Evolutionary conservation across 1,140 invertebrate genomes (phyloP).

Genomic region (Drosophila lacertosa): DNA sequence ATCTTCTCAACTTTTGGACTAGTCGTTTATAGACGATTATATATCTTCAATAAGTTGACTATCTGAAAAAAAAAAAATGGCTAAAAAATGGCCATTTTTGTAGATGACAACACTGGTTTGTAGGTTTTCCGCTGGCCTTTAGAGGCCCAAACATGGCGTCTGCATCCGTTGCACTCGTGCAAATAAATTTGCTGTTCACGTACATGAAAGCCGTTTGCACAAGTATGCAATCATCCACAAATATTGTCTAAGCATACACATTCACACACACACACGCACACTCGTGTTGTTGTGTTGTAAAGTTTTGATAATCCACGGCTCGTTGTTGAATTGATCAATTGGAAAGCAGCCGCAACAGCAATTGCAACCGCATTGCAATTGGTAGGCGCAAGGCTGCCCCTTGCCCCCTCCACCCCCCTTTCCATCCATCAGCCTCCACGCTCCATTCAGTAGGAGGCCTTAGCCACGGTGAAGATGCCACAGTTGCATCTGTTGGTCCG

Average conservation of each 20-base stretch:
- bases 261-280: slow-evolving; percentile 6
- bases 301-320: slow-evolving; percentile 49
- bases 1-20: no score
- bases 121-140: no score
- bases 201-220: slow-evolving; percentile 77
- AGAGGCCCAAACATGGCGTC: slow-evolving; percentile 23
- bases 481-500: slow-evolving; percentile 3
- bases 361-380: slow-evolving; percentile 42
- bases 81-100: no score
- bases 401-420: no score
- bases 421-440: no score
- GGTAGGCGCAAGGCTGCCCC: slow-evolving; percentile 25
- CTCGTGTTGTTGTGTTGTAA: not conserved
- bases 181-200: slow-evolving; percentile 81
- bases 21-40: no score
- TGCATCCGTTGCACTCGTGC: slow-evolving; percentile 74
- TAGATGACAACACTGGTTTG: not conserved
- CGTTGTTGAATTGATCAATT: slow-evolving; percentile 57
- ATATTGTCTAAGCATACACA: slow-evolving; percentile 67
- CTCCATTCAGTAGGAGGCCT: no score
- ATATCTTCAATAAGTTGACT: no score
- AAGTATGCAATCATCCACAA: slow-evolving; percentile 80
- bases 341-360: slow-evolving; percentile 41
- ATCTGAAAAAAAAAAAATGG: no score
- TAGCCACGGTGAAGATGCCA: no score